Evolutionary conservation across 2,113 vertebrate species (phyloP).

Genomic region (Oceanodroma tethys): DNA sequence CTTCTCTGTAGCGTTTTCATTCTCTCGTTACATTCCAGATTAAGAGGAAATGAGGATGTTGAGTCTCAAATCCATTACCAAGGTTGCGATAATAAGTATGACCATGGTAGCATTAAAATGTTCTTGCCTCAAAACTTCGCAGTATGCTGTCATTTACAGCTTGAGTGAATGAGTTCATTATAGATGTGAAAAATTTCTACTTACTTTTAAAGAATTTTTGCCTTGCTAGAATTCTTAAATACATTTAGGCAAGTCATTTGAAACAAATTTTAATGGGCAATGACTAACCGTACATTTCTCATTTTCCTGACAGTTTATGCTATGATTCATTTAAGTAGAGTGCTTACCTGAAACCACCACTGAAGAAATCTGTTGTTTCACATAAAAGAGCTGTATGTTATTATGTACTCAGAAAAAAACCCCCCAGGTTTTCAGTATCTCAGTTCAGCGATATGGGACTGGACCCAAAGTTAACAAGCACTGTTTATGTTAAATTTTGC

Average conservation of each 20-base stretch:
- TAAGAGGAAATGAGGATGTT: neutral
- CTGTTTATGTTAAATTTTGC: neutral
- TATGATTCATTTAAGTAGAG: neutral
- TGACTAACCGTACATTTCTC: neutral
- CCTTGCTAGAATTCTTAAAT: neutral
- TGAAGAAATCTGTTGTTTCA: neutral
- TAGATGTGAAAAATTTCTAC: neutral
- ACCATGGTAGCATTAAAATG: neutral
- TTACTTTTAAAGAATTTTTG: neutral
- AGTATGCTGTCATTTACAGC: neutral
- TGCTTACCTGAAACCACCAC: neutral
- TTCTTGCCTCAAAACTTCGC: neutral
- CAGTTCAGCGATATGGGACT: neutral
- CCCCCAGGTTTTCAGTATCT: neutral
- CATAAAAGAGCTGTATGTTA: neutral
- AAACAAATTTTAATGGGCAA: neutral
- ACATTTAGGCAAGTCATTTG: neutral
- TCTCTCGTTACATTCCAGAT: neutral
- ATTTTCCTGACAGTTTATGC: neutral
- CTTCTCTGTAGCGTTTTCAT: neutral
- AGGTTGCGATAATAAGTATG: neutral
- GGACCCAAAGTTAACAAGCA: neutral
- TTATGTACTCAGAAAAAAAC: neutral
- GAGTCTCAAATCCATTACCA: neutral
- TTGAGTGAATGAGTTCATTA: neutral